Conservation (phyloP, 2,888 invertebrate species). For the Andrena flavipes region DNA sequence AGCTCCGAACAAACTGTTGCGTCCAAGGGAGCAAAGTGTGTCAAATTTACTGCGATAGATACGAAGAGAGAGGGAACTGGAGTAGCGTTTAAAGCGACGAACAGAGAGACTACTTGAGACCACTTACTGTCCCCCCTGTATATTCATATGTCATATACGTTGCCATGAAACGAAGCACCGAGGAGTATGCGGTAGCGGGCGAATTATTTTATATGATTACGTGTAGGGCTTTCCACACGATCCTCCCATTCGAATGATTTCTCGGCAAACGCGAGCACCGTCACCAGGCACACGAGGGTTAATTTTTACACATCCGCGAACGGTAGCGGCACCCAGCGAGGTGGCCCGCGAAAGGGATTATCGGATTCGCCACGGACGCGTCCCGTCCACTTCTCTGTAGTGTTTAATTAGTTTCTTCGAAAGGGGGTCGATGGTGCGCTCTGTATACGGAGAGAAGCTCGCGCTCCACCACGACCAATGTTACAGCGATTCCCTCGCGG, state of each 20-base stretch:
- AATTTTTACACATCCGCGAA: neutral
- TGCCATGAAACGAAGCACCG: neutral
- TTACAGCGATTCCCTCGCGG: neutral
- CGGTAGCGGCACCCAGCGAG: neutral
- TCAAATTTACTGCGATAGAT: neutral
- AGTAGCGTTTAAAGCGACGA: neutral
- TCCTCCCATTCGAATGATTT: slow-evolving; percentile 8
- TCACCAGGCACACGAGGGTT: no score
- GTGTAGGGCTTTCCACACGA: neutral
- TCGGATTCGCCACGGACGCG: slow-evolving; percentile 38
- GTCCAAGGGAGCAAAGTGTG: slow-evolving; percentile 30
- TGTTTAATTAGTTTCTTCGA: slow-evolving; percentile 40
- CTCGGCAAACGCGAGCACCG: neutral
- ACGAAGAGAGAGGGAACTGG: neutral
- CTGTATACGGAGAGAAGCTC: slow-evolving; percentile 3
- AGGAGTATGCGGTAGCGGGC: neutral
- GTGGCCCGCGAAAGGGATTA: slow-evolving; percentile 48
- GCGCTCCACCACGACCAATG: neutral
- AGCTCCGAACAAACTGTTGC: slow-evolving; percentile 32
- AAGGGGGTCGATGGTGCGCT: slow-evolving; percentile 7
- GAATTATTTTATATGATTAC: slow-evolving; percentile 6
- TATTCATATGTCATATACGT: neutral
- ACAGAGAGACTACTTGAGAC: slow-evolving; percentile 5
- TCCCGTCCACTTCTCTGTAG: slow-evolving; percentile 48
- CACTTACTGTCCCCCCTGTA: no score